phyloP scores from a whole-genome alignment of 2,888 invertebrate species.

The Bedellia somnulentella region DNA sequence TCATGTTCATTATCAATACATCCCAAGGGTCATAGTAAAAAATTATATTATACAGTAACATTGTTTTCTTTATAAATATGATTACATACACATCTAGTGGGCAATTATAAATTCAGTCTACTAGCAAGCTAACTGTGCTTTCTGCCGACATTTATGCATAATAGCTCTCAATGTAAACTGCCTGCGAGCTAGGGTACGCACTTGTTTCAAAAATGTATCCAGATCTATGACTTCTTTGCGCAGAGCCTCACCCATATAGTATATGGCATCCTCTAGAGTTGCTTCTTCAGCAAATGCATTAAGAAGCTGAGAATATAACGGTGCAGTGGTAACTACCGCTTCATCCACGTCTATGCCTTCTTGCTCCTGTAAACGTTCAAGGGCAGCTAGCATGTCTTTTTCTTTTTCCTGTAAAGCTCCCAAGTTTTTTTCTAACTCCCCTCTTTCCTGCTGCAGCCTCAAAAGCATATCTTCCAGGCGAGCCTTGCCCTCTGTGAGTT shows the following conservation, averaged over 20 bases:
- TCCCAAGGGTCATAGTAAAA: too few relatives aligned
- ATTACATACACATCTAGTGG: not conserved
- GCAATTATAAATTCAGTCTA: slow-evolving; percentile 6
- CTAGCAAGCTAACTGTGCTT: slow-evolving; percentile 82
- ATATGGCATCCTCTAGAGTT: slow-evolving; percentile 97
- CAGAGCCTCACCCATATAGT: slow-evolving; percentile 94
- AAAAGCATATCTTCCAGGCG: slow-evolving; percentile 79
- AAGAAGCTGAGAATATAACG: slow-evolving; percentile 92
- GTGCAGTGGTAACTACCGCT: slow-evolving; percentile 94
- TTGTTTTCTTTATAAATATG: too few relatives aligned
- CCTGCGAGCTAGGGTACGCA: slow-evolving; percentile 89
- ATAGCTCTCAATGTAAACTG: slow-evolving; percentile 95
- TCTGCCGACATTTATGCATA: slow-evolving; percentile 96
- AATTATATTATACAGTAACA: too few relatives aligned
- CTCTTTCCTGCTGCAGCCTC: slow-evolving; percentile 75
- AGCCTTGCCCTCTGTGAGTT: slow-evolving; percentile 80
- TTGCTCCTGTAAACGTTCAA: slow-evolving; percentile 74
- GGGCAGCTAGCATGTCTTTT: slow-evolving; percentile 79
- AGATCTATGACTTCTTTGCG: slow-evolving; percentile 91
- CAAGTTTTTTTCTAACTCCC: slow-evolving; percentile 83
- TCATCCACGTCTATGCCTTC: slow-evolving; percentile 92
- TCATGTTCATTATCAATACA: too few relatives aligned
- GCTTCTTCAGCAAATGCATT: slow-evolving; percentile 97
- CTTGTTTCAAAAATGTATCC: slow-evolving; percentile 95
- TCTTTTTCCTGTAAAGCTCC: slow-evolving; percentile 83